Evolutionary conservation across 2,113 vertebrate species (phyloP), one percentile per base, ranked within the genome.

Genomic region (Solenodon paradoxus): DNA sequence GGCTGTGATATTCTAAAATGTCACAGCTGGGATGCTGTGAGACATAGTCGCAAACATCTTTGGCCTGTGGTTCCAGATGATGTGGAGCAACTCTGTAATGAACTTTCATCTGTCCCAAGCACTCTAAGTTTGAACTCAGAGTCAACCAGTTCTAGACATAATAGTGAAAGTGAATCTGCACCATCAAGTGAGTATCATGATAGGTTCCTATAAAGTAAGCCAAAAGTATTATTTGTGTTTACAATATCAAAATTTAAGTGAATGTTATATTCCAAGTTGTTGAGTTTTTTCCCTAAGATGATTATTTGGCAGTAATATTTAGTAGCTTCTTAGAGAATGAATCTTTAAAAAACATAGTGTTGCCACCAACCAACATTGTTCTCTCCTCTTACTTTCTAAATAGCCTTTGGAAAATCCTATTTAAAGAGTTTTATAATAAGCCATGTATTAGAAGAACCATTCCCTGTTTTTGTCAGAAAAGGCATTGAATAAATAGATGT

Each of bases 21-120:
- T 97, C 99, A 99, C 2, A 99, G 97, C 84, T 99, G 99, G 99
- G 99, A 99, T 97, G 98, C 99, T 26, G 99, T 99, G 88, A 98
- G 99, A 85, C 99, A 99, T 97, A 99, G 99, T 98, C 99, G 99
- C 96, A 98, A 99, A 96, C 99, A 99, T 71, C 98, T 98, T 79
- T 99, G 99, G 99, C 99, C 99, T 38, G 99, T 99, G 94, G 99
- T 99, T 79, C 99, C 99, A 5, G 99, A 99, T 90, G 99, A 99
- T 94, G 99, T 99, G 74, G 99, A 99, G 38, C 98, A 99, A 82
- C 98, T 99, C 47, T 99, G 98, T 97, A 98, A 98, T 90, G 99
- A 99, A 90, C 98, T 99, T 57, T 98, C 98, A 9, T 99, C 99
- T 59, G 97, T 99, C 75, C 99, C 99, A 59, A 99, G 99, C 89